A percentile compares a stretch with the other conserved stretches of the same genome.
These are phyloP conservation scores for Podargus strigoides DNA, from an alignment of 2,797 vertebrate genomes.

Conservation along the genomic window DNA sequence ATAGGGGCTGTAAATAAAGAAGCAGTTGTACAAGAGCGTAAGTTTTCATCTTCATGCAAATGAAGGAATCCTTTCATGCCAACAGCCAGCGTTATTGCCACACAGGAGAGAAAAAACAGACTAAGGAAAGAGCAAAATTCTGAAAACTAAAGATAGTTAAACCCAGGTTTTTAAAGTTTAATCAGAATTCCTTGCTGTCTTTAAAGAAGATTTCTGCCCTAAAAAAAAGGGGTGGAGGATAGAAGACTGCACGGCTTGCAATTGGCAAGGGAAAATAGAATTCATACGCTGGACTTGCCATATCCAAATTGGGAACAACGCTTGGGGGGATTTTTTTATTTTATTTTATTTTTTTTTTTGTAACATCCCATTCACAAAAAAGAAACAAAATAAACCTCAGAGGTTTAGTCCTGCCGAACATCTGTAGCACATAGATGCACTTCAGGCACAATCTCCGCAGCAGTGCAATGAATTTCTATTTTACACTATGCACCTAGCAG, in stretches of 20 bases:
- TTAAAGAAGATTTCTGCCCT: background rate
- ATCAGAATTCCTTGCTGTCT: background rate
- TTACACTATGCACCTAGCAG: background rate
- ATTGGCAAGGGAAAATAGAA: background rate
- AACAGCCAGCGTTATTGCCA: background rate
- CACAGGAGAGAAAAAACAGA: background rate
- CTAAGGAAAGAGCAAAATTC: background rate
- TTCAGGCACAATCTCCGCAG: background rate
- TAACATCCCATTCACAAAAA: background rate
- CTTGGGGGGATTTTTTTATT: background rate
- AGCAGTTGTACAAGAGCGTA: background rate
- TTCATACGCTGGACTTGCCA: background rate
- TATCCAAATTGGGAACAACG: background rate
- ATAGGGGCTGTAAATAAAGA: constrained; percentile 36
- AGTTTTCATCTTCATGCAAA: constrained; percentile 11
- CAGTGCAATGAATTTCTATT: background rate
- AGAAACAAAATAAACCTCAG: background rate
- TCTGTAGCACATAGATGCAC: fast-evolving
- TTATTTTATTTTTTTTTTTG: background rate
- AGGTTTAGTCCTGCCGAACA: background rate
- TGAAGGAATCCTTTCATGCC: constrained; percentile 1
- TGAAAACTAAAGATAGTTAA: background rate
- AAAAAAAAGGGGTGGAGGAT: background rate
- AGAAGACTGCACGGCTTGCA: background rate
- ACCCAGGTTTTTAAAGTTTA: background rate